Evolutionary conservation across 2,888 invertebrate species (phyloP).

Genomic region (Azorinus chamasolen): DNA sequence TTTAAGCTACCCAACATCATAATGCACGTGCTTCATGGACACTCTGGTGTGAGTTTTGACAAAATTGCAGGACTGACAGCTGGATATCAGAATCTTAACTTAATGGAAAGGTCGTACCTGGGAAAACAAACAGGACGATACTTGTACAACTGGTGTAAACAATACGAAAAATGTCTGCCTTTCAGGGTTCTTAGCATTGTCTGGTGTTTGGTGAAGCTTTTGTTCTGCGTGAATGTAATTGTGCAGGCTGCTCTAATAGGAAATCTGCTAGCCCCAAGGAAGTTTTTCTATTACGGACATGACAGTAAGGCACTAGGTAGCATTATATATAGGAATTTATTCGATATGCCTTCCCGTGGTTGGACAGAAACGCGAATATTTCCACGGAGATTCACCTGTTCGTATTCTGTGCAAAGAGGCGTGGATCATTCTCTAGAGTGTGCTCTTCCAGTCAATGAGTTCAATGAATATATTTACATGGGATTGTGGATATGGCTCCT

Average conservation of each 20-base stretch:
- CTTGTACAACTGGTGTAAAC: conserved; percentile 51
- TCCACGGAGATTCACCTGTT: conserved; percentile 37
- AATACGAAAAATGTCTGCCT: conserved; percentile 29
- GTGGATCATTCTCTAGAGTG: conserved; percentile 43
- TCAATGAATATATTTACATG: conserved; percentile 45
- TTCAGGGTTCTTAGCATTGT: conserved; percentile 44
- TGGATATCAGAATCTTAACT: conserved; percentile 41
- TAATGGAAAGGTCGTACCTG: conserved; percentile 35
- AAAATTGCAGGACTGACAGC: conserved; percentile 45
- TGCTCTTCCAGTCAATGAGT: conserved; percentile 38
- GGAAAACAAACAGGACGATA: conserved; percentile 49
- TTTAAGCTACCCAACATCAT: conserved; percentile 57
- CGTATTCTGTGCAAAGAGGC: conserved; percentile 17
- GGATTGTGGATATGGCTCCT: conserved; percentile 62
- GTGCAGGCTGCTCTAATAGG: conserved; percentile 37
- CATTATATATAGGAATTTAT: conserved; percentile 45
- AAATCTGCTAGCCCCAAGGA: not conserved
- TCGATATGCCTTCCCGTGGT: conserved; percentile 28
- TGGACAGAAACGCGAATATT: conserved; percentile 38
- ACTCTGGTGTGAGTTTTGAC: conserved; percentile 51
- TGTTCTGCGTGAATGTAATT: conserved; percentile 42
- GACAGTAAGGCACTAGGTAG: conserved; percentile 52
- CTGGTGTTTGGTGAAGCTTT: conserved; percentile 42
- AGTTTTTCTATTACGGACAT: conserved; percentile 30
- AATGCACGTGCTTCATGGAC: conserved; percentile 47